A percentile compares a stretch with the other conserved stretches of the same genome.
Conservation (phyloP, 2,888 invertebrate species). For the Caenorhabditis panamensis region DNA sequence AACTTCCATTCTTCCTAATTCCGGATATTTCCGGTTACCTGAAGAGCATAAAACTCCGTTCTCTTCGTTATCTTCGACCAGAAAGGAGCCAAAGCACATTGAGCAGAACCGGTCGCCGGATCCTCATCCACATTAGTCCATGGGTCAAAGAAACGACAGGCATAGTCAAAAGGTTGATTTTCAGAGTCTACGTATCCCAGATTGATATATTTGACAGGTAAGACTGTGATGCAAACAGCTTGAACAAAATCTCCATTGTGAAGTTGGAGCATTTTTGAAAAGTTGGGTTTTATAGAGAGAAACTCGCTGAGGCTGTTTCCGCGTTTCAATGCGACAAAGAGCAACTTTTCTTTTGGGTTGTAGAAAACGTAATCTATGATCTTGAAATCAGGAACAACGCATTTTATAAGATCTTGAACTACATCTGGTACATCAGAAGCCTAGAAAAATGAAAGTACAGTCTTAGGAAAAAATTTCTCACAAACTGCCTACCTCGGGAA, state of each 20-base stretch:
- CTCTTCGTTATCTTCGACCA: constrained; percentile 67
- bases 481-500: constrained; percentile 59
- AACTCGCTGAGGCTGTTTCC: constrained; percentile 67
- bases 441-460: no score
- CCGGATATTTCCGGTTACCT: no score
- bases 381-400: constrained; percentile 16
- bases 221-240: constrained; percentile 71
- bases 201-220: constrained; percentile 61
- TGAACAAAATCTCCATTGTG: constrained; percentile 75
- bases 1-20: no score
- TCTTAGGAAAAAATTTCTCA: no score
- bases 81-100: constrained; percentile 74
- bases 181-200: constrained; percentile 71
- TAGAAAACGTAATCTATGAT: constrained; percentile 63
- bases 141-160: constrained; percentile 83
- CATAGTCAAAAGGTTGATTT: constrained; percentile 80
- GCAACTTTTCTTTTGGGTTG: constrained; percentile 59
- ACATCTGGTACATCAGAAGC: no score
- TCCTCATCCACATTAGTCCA: constrained; percentile 83
- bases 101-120: constrained; percentile 82
- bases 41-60: constrained; percentile 58
- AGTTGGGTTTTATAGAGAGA: constrained; percentile 71
- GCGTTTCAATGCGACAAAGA: constrained; percentile 69
- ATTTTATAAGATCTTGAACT: not conserved
- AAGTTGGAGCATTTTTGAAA: constrained; percentile 70